Evolutionary conservation across 2,113 vertebrate species (phyloP).

Genomic region (Gobiocypris rarus): DNA sequence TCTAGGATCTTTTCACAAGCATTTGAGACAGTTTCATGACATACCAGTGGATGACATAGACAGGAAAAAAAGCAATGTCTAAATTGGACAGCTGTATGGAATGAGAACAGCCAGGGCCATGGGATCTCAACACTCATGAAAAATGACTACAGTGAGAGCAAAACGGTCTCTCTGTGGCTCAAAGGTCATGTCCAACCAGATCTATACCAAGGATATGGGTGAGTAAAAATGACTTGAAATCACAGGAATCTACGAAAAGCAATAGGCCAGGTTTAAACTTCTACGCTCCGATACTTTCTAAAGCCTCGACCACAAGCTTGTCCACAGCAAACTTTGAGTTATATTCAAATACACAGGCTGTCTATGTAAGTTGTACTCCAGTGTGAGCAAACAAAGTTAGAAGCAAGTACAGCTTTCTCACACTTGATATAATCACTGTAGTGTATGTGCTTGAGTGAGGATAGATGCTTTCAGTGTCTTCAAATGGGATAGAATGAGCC

Average conservation of each 20-base stretch:
- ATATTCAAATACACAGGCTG: neutral
- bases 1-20: neutral
- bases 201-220: conserved; percentile 15
- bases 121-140: neutral
- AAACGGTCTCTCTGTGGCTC: conserved; percentile 8
- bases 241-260: neutral
- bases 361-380: neutral
- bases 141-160: conserved; percentile 24
- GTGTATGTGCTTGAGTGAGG: conserved; percentile 2
- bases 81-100: conserved; percentile 15
- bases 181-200: conserved; percentile 7
- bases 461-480: neutral
- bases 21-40: conserved; percentile 10
- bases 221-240: conserved; percentile 13
- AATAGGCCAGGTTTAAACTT: neutral
- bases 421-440: neutral
- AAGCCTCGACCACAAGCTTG: neutral
- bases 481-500: conserved; percentile 11
- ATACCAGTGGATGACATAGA: conserved; percentile 28
- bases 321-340: neutral
- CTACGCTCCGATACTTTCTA: neutral
- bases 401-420: neutral
- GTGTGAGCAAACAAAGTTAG: conserved; percentile 21
- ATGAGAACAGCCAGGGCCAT: conserved; percentile 18
- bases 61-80: neutral